Evolutionary conservation across 2,888 invertebrate genomes (phyloP), one percentile per base, ranked within the genome.

Genomic region (Xanthostigma xanthostigma): DNA sequence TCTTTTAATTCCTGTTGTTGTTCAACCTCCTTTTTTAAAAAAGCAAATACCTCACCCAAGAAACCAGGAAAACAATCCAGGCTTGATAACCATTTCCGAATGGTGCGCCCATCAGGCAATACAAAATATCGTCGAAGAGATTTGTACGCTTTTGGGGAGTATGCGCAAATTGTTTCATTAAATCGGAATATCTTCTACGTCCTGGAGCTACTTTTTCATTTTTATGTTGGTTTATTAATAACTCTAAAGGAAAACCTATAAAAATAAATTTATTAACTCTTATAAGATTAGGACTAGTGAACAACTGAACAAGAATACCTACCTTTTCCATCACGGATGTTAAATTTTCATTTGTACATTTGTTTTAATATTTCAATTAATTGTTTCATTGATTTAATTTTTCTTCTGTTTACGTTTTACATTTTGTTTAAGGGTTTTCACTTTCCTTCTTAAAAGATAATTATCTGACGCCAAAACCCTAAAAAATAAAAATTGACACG

Each of bases 141-240:
- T 27, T 51, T 48, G 43, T 56, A 57, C n/a, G 56, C 53, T 44
- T 57, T 57, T 6, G 57, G 57, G 3, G 54, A 56, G 49, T 54
- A 54, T 45, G 43, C 10, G 53, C 51, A 50, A 55, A 54, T 45
- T 53, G 36, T 36, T 56, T 56, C 53, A 54, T 55, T 35, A 48
- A 10, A n/a, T 47, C 33, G 10, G 52, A 50, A 46, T 55, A 54
- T 42, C 50, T 12, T n/a, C 48, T n/a, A 36, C 46, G 49, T 3
- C 49, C 27, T 44, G 47, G 5, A 50, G 38, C 17, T 17, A 17
- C 17, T 17, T 17, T 17, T 17, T 17, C 17, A 17, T 17, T 17
- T 17, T 17, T 17, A 17, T 17, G 17, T 17, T 17, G 17, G 17
- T 17, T 17, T 17, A 17, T 17, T 17, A 17, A 17, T 36, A 49